phyloP scores from a whole-genome alignment of 2,797 vertebrate genomes.

The Phalloptychus januarius region DNA sequence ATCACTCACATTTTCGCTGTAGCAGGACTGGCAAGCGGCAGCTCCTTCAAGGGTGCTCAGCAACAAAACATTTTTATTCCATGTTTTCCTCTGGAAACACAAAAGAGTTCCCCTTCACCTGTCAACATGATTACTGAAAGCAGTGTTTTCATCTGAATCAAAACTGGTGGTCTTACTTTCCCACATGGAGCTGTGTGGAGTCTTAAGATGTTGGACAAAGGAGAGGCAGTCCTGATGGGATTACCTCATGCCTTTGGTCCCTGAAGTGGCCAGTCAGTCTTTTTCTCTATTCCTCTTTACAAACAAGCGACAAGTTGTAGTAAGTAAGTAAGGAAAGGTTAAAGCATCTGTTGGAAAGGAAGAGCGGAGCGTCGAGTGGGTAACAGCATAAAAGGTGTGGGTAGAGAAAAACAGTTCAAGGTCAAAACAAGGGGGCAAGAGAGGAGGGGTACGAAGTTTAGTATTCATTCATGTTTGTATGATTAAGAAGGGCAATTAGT shows the following conservation, averaged over 20 bases:
- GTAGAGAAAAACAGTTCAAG: constrained; percentile 55
- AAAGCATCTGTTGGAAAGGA: constrained; percentile 54
- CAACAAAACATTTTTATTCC: constrained; percentile 77
- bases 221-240: constrained; percentile 58
- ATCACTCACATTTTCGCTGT: constrained; percentile 66
- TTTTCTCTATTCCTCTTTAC: constrained; percentile 43
- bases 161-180: constrained; percentile 73
- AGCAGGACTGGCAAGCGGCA: constrained; percentile 71
- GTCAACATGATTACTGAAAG: constrained; percentile 75
- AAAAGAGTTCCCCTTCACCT: constrained; percentile 75
- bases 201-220: constrained; percentile 75
- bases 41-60: constrained; percentile 72
- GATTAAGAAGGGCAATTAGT: constrained; percentile 76
- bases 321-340: constrained; percentile 52
- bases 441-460: constrained; percentile 49
- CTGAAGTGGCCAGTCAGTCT: constrained; percentile 74
- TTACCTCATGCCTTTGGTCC: constrained; percentile 78
- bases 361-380: constrained; percentile 60
- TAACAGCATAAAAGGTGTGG: constrained; percentile 56
- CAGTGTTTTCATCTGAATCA: constrained; percentile 67
- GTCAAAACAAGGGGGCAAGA: constrained; percentile 33
- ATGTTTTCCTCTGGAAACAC: constrained; percentile 72
- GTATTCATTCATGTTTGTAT: constrained; percentile 70
- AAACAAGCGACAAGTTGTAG: constrained; percentile 57
- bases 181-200: constrained; percentile 77